Conservation (phyloP, 2,888 invertebrate genomes). For the Zaprionus bogoriensis region DNA sequence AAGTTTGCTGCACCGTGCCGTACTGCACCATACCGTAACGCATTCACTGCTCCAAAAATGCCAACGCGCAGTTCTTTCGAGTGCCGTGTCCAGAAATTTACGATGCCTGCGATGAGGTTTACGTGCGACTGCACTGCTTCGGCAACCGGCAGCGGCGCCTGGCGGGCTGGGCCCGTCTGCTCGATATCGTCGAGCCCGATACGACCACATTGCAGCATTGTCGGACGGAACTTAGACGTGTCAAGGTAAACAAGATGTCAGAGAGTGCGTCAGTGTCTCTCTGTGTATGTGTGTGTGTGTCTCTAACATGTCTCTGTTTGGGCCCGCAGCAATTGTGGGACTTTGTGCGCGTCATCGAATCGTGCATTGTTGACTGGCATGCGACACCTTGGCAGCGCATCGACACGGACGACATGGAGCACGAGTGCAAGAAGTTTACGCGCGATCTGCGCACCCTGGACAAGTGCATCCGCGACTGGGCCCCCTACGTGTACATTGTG, state of each 20-base stretch:
- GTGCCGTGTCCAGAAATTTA: slow-evolving; percentile 88
- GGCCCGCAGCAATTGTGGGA: slow-evolving; percentile 91
- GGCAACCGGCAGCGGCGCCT: slow-evolving; percentile 88
- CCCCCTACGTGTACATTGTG: slow-evolving; percentile 91
- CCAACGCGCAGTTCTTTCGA: slow-evolving; percentile 85
- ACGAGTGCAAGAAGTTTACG: slow-evolving; percentile 96
- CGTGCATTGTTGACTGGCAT: slow-evolving; percentile 95
- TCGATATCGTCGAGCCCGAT: slow-evolving; percentile 93
- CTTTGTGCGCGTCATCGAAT: slow-evolving; percentile 91
- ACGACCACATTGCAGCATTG: slow-evolving; percentile 90
- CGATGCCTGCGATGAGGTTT: slow-evolving; percentile 87
- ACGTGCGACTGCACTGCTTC: slow-evolving; percentile 86
- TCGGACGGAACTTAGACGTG: slow-evolving; percentile 89
- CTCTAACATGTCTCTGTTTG: slow-evolving; percentile 1
- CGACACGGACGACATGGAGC: slow-evolving; percentile 97
- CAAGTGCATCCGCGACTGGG: slow-evolving; percentile 92
- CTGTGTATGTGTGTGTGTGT: neutral
- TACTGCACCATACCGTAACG: neutral
- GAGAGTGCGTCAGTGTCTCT: neutral
- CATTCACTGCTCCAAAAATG: neutral
- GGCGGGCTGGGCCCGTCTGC: slow-evolving; percentile 89
- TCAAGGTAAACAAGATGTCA: slow-evolving; percentile 85
- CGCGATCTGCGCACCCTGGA: slow-evolving; percentile 92
- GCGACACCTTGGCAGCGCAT: slow-evolving; percentile 96
- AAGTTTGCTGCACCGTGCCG: slow-evolving; percentile 12